phyloP scores from a whole-genome alignment of 2,797 vertebrate species.

The Semotilus atromaculatus region DNA sequence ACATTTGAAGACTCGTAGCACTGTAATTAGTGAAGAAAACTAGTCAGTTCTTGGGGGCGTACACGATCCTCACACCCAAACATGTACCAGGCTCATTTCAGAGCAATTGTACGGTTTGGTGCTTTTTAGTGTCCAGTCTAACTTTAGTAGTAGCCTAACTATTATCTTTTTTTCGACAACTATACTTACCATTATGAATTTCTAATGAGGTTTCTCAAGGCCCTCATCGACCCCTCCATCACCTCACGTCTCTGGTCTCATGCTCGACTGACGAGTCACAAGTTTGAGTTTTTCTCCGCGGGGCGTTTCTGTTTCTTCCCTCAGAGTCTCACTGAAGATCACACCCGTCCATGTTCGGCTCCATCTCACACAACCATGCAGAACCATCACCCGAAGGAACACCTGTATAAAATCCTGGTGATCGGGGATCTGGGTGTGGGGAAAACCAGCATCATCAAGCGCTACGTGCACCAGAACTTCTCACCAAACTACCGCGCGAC shows the following conservation, averaged over 20 bases:
- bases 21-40: background rate
- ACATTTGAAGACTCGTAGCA: background rate
- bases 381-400: constrained; percentile 83
- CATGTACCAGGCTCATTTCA: background rate
- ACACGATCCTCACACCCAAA: background rate
- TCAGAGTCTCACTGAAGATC: background rate
- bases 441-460: constrained; percentile 95
- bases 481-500: constrained; percentile 92
- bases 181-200: background rate
- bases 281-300: constrained; percentile 30
- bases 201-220: background rate
- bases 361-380: constrained; percentile 75
- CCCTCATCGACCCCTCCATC: background rate
- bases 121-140: background rate
- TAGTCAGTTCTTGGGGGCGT: background rate
- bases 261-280: constrained; percentile 48
- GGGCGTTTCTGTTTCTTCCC: constrained; percentile 37
- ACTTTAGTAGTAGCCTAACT: background rate
- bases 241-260: constrained; percentile 30
- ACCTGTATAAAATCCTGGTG: constrained; percentile 95
- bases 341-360: constrained; percentile 36
- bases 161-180: background rate
- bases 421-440: constrained; percentile 96
- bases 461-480: constrained; percentile 95
- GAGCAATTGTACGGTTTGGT: background rate